A percentile compares a stretch with the other conserved stretches of the same genome.
phyloP scores from a whole-genome alignment of 1,140 invertebrate species.

The Carposina sasakii region DNA sequence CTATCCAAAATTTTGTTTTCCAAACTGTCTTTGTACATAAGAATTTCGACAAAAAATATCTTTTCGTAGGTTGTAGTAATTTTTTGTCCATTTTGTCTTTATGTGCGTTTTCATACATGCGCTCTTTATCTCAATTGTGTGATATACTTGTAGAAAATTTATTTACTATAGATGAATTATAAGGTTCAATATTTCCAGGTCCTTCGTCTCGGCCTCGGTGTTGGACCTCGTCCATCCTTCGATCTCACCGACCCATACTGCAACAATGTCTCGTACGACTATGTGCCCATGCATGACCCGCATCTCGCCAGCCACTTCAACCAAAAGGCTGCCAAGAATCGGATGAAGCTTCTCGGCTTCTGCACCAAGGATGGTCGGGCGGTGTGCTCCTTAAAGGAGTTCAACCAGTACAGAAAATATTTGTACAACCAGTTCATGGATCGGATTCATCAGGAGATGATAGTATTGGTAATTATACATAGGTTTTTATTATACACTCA shows the following conservation, averaged over 20 bases:
- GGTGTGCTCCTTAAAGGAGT: slow-evolving; percentile 57
- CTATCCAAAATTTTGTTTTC: too few relatives aligned
- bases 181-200: slow-evolving; percentile 48
- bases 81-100: too few relatives aligned
- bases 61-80: too few relatives aligned
- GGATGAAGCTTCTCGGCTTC: slow-evolving; percentile 50
- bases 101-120: too few relatives aligned
- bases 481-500: too few relatives aligned
- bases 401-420: slow-evolving; percentile 64
- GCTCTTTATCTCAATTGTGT: too few relatives aligned
- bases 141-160: too few relatives aligned
- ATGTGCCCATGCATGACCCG: slow-evolving; percentile 61
- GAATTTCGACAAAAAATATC: too few relatives aligned
- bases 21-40: too few relatives aligned
- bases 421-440: slow-evolving; percentile 62
- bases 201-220: slow-evolving; percentile 47
- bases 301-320: slow-evolving; percentile 56
- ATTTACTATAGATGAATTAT: too few relatives aligned
- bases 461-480: slow-evolving; percentile 38
- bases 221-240: slow-evolving; percentile 40
- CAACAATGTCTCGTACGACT: slow-evolving; percentile 61
- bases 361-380: slow-evolving; percentile 51
- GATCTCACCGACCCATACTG: slow-evolving; percentile 60
- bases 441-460: slow-evolving; percentile 53
- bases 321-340: slow-evolving; percentile 42